Percentiles rank a stretch among this genome's conserved stretches.
These are phyloP conservation scores for Drosophila yooni DNA, from an alignment of 2,888 invertebrate genomes.

Conservation along the genomic window DNA sequence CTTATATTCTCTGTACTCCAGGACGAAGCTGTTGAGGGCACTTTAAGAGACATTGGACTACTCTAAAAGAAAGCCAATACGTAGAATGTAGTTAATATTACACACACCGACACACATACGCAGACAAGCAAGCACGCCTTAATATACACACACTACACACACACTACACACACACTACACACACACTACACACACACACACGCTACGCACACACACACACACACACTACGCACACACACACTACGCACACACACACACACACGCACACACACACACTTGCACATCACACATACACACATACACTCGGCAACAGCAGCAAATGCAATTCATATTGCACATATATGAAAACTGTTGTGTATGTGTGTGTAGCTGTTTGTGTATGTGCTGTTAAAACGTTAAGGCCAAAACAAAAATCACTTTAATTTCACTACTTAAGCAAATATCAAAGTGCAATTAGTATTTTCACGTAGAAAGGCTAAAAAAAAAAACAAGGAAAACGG, in stretches of 20 bases:
- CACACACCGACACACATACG: constrained; percentile 38
- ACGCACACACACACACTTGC: background rate
- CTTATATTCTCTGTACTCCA: constrained; percentile 85
- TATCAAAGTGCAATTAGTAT: constrained; percentile 46
- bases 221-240: constrained; percentile 24
- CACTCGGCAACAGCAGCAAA: constrained; percentile 18
- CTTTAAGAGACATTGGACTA: constrained; percentile 96
- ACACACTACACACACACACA: constrained; percentile 7
- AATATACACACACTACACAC: constrained; percentile 28
- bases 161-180: constrained; percentile 16
- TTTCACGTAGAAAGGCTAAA: constrained; percentile 40
- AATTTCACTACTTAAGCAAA: constrained; percentile 9
- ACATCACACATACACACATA: constrained; percentile 24
- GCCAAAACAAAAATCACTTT: constrained; percentile 25
- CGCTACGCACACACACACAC: constrained; percentile 5
- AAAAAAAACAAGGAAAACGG: constrained; percentile 10
- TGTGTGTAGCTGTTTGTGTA: constrained; percentile 9
- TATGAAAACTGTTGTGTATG: constrained; percentile 17
- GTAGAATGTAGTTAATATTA: constrained; percentile 69
- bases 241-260: constrained; percentile 22
- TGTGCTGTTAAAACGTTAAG: constrained; percentile 31
- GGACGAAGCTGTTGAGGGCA: constrained; percentile 98
- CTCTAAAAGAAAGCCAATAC: constrained; percentile 86
- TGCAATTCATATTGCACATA: constrained; percentile 18
- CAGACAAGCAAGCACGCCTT: constrained; percentile 9